Evolutionary conservation across 2,113 vertebrate species (phyloP), one percentile per base, ranked within the genome.

Genomic region (Apteryx owenii): DNA sequence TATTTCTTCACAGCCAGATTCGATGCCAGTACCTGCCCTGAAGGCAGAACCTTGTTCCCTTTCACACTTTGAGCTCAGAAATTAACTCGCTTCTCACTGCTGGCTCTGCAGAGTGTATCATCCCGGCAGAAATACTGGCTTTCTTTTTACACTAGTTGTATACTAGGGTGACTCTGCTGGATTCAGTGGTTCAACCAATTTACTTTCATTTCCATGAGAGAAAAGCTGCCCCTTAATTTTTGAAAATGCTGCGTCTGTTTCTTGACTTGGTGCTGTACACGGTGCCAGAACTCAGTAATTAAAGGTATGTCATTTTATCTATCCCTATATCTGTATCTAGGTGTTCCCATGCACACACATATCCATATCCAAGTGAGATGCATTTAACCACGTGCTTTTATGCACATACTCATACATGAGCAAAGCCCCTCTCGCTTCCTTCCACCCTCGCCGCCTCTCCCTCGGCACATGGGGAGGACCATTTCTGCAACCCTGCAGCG

Each of bases 401-500:
- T 22, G 48, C 0, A 0, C 26, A 13, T 11, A 78, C 40, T 16
- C 1, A 0, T 3, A 29, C 19, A 14, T 2, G 4, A 22, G 22
- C 29, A 61, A 48, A 72, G 36, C 33, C 64, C 33, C 1, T 2
- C 40, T 38, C 51, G 6, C 44, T 71, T 28, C 33, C 33, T 86
- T 53, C 17, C 38, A 31, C 51, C 17, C 16, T 33, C 1, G 0
- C 36, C 68, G 29, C 29, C n/a, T 20, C 29, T 65, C 51, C 8
- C 40, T 51, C 5, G 0, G 33, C 33, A 61, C 1, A 0, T 13
- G 19, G 36, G 51, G 12, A 61, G 12, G 20, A 10, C 61, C 14
- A 17, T 68, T 50, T 60, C 54, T 46, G 44, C 53, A 18, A 23
- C 7, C 28, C 10, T 18, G 68, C 46, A 44, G 44, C 53, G 17